Base-by-base conservation (phyloP, 2,113 vertebrate genomes). In the Hydrolagus affinis region DNA sequence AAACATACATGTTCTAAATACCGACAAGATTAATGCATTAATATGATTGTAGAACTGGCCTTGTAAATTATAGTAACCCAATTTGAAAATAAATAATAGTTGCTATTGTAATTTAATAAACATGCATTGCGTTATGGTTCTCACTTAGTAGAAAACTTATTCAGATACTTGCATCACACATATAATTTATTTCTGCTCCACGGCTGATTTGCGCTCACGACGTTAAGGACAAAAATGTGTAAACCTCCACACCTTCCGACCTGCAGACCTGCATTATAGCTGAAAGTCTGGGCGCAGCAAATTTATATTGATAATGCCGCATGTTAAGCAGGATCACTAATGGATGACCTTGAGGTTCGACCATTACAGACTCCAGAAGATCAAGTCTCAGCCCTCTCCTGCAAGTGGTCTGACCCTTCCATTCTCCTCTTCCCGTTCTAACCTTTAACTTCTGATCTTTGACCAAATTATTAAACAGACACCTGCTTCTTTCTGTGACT, bases 371-470 rank as follows among this genome's bases (percentile, higher is more conserved):
- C 96, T 94, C 87, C n/a, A 92, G 93, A 95, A 98, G 96, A 98
- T 98, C 96, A 97, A 95, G 96, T 98, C 96, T 97, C 96, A 96
- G 89, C 90, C 90, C 91, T 91, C 92, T 95, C 92, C 92, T 92
- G 91, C 92, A 94, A 95, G 91, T 92, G 91, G 88, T 85, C 86
- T 98, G 96, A 98, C 96, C 97, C 92, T 91, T 93, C 92, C 90
- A 93, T 94, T 95, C 94, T 94, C 90, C 91, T 90, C 91, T 95
- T 93, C 85, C 78, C 87, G 92, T 92, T 94, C 95, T 96, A 96
- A 96, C 95, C 96, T 98, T 96, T 97, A 93, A 94, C 95, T 96
- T 92, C 92, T 98, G 96, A 98, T 97, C 97, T 98, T 96, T 97
- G 97, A 98, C 97, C 95, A 95, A 96, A 96, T 95, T 97, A 97